These are phyloP conservation scores for Ophthalmolycus amberensis DNA, from an alignment of 2,113 vertebrate species.

Conservation along the genomic window DNA sequence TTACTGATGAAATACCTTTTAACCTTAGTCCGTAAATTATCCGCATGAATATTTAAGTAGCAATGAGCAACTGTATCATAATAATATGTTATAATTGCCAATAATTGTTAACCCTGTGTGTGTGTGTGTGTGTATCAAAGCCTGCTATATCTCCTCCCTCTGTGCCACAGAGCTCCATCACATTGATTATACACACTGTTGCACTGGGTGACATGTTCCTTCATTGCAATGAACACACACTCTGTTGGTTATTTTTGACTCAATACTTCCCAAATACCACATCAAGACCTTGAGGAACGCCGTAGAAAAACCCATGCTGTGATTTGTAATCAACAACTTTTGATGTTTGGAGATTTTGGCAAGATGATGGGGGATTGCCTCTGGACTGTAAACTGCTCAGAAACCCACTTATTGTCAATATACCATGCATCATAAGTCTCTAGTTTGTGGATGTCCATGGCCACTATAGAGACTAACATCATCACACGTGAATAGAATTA, in stretches of 20 bases:
- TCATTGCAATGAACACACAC: neutral
- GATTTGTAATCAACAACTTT: too few relatives aligned
- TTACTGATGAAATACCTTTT: conserved; percentile 22
- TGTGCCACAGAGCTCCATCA: neutral
- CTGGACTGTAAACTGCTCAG: too few relatives aligned
- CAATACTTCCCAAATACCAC: neutral
- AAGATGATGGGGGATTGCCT: too few relatives aligned
- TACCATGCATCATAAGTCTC: too few relatives aligned
- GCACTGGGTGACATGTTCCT: neutral
- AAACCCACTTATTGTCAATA: too few relatives aligned
- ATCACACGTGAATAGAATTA: too few relatives aligned
- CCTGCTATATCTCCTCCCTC: neutral
- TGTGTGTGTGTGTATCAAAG: neutral
- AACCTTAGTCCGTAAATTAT: conserved; percentile 17
- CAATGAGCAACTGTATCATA: neutral
- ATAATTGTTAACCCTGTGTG: neutral
- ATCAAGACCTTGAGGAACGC: too few relatives aligned
- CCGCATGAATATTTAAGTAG: conserved; percentile 14
- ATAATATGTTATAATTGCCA: neutral
- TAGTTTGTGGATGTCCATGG: too few relatives aligned
- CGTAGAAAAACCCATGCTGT: too few relatives aligned
- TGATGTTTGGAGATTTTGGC: too few relatives aligned
- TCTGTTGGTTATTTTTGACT: neutral
- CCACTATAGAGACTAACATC: too few relatives aligned
- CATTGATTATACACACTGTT: neutral